Percentiles rank a stretch among this genome's conserved stretches.
Conservation (phyloP, 2,113 vertebrate species). For the Elachura formosa region DNA sequence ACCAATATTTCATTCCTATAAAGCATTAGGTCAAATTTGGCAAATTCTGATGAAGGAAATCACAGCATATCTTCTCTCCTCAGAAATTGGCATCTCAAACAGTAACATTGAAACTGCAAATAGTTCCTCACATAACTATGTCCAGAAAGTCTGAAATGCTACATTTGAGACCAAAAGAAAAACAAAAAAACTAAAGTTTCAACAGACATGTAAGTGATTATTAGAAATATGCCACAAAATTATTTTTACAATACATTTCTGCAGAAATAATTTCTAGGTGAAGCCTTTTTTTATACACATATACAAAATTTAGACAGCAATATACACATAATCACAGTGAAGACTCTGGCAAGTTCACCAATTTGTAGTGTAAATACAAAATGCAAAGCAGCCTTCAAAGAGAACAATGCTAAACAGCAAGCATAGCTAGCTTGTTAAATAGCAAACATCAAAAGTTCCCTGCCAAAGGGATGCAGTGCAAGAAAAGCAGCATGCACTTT, state of each 20-base stretch:
- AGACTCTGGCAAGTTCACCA: slow-evolving; percentile 80
- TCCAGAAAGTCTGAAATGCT: slow-evolving; percentile 62
- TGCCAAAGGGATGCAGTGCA: slow-evolving; percentile 68
- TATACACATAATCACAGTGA: slow-evolving; percentile 94
- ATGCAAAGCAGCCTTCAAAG: slow-evolving; percentile 83
- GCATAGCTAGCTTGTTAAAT: slow-evolving; percentile 75
- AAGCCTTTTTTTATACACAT: slow-evolving; percentile 82
- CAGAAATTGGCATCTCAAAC: slow-evolving; percentile 65
- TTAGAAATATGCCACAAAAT: slow-evolving; percentile 77
- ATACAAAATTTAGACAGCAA: slow-evolving; percentile 91
- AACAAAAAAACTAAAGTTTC: slow-evolving; percentile 41
- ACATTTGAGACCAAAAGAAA: slow-evolving; percentile 71
- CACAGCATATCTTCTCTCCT: slow-evolving; percentile 17
- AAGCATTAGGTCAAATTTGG: slow-evolving; percentile 58
- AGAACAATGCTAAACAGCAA: slow-evolving; percentile 79
- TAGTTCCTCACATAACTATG: slow-evolving; percentile 22
- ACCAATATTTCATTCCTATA: slow-evolving; percentile 33
- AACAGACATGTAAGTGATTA: slow-evolving; percentile 60
- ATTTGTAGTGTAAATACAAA: slow-evolving; percentile 83
- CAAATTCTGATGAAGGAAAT: slow-evolving; percentile 44
- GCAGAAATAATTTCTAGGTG: slow-evolving; percentile 79
- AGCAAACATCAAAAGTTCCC: slow-evolving; percentile 77
- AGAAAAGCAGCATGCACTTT: slow-evolving; percentile 82
- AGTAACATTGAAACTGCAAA: slow-evolving; percentile 50
- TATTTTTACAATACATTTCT: slow-evolving; percentile 79